phyloP scores from a whole-genome alignment of 2,888 invertebrate genomes.

The Drosophila fulvimacula region DNA sequence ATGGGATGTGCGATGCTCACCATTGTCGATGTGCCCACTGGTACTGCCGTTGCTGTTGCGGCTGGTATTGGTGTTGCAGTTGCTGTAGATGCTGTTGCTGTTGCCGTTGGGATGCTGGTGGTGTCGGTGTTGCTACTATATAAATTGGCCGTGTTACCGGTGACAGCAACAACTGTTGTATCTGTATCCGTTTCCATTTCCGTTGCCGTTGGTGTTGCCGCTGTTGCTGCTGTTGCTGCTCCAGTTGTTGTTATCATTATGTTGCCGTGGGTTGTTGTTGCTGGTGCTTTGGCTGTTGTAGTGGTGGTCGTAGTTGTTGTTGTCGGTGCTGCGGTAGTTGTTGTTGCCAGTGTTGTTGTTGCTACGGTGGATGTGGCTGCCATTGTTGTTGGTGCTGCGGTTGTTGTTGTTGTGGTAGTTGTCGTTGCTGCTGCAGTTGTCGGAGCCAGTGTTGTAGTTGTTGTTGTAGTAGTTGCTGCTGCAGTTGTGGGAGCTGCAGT shows the following conservation, averaged over 20 bases:
- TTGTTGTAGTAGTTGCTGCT: constrained; percentile 20
- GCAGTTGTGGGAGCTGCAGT: constrained; percentile 12
- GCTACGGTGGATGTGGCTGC: neutral
- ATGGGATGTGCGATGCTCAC: constrained; percentile 82
- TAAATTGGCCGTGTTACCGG: constrained; percentile 28
- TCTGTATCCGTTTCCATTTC: constrained; percentile 33
- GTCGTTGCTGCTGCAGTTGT: constrained; percentile 20
- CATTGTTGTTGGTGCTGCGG: neutral
- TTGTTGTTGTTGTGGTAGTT: constrained; percentile 32
- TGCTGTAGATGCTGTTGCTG: neutral
- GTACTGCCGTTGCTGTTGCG: constrained; percentile 5
- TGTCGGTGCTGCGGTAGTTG: neutral
- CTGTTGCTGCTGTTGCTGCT: constrained; percentile 8
- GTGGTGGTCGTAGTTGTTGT: constrained; percentile 30
- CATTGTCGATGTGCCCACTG: constrained; percentile 46
- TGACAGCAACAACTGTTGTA: constrained; percentile 20
- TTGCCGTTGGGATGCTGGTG: constrained; percentile 8
- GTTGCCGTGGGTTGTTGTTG: constrained; percentile 23
- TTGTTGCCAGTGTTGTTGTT: constrained; percentile 25
- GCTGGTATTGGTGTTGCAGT: constrained; percentile 11
- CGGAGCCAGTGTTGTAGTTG: constrained; percentile 26
- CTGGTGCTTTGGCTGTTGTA: neutral
- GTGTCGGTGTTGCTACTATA: constrained; percentile 10
- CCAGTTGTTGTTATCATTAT: constrained; percentile 13
- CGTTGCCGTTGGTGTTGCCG: constrained; percentile 10